These are phyloP conservation scores for Napeogenes sylphis DNA, from an alignment of 2,888 invertebrate genomes.

Conservation along the genomic window DNA sequence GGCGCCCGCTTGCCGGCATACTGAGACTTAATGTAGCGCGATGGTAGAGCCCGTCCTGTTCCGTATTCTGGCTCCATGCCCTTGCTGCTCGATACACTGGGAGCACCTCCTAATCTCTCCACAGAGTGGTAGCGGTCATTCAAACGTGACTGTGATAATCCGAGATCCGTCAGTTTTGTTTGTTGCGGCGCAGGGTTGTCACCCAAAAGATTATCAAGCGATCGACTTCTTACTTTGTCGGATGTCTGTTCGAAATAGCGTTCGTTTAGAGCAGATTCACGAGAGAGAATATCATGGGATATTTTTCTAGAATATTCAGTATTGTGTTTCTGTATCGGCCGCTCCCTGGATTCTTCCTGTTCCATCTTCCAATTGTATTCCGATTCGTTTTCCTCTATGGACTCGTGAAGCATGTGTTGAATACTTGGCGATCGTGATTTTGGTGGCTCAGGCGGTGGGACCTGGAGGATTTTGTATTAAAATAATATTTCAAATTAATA, in stretches of 20 bases:
- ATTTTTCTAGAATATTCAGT: constrained; percentile 79
- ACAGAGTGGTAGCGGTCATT: constrained; percentile 94
- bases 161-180: constrained; percentile 83
- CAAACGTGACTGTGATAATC: constrained; percentile 89
- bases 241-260: constrained; percentile 86
- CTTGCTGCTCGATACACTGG: constrained; percentile 76
- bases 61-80: constrained; percentile 84
- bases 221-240: constrained; percentile 87
- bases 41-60: constrained; percentile 74
- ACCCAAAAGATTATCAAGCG: constrained; percentile 88
- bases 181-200: constrained; percentile 80
- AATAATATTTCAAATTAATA: background rate
- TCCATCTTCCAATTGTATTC: constrained; percentile 71
- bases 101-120: constrained; percentile 83
- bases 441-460: constrained; percentile 84
- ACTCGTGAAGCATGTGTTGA: constrained; percentile 68
- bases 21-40: constrained; percentile 90
- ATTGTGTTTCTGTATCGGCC: constrained; percentile 42
- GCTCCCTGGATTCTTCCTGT: constrained; percentile 48
- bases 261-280: constrained; percentile 91
- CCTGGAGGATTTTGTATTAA: constrained; percentile 41
- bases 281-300: constrained; percentile 86
- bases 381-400: constrained; percentile 62
- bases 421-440: constrained; percentile 70
- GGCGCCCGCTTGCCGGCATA: constrained; percentile 88